phyloP scores from a whole-genome alignment of 2,113 vertebrate genomes.

The Chaenocephalus aceratus region DNA sequence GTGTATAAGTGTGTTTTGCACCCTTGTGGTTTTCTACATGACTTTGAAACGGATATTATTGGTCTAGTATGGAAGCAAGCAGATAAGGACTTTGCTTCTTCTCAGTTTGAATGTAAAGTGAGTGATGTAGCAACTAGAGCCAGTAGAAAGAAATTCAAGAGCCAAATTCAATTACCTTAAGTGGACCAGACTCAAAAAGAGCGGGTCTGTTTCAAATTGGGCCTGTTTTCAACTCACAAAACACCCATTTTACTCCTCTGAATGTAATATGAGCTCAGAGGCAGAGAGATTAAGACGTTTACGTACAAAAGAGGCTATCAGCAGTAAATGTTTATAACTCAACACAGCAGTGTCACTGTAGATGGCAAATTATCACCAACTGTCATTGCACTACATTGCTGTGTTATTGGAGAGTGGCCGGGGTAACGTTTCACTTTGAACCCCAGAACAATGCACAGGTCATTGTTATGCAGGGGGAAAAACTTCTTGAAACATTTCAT shows the following conservation, averaged over 20 bases:
- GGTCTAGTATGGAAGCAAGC: slow-evolving; percentile 31
- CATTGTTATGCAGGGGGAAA: slow-evolving; percentile 25
- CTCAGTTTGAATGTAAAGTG: slow-evolving; percentile 48
- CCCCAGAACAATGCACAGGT: slow-evolving; percentile 10
- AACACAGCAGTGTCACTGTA: slow-evolving; percentile 48
- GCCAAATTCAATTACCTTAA: slow-evolving; percentile 81
- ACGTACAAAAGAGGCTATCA: slow-evolving; percentile 60
- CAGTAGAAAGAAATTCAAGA: slow-evolving; percentile 64
- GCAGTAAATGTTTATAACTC: slow-evolving; percentile 53
- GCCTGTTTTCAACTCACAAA: slow-evolving; percentile 67
- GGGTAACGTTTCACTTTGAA: slow-evolving; percentile 58
- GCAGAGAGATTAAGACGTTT: slow-evolving; percentile 56
- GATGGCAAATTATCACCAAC: slow-evolving; percentile 65
- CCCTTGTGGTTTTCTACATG: slow-evolving; percentile 38
- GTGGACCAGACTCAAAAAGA: slow-evolving; percentile 69
- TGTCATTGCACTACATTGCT: slow-evolving; percentile 37
- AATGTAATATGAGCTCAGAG: slow-evolving; percentile 62
- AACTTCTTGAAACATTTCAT: slow-evolving; percentile 33
- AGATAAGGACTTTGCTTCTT: slow-evolving; percentile 34
- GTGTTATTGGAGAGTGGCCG: slow-evolving; percentile 13
- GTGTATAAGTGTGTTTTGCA: slow-evolving; percentile 27
- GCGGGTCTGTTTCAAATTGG: slow-evolving; percentile 72
- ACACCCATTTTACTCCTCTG: slow-evolving; percentile 64
- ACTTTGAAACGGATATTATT: slow-evolving; percentile 56
- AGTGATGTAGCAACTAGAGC: slow-evolving; percentile 45